Percentiles rank a stretch among this genome's conserved stretches.
phyloP scores from a whole-genome alignment of 2,888 invertebrate genomes.

The Eumacrocentrus americanus region DNA sequence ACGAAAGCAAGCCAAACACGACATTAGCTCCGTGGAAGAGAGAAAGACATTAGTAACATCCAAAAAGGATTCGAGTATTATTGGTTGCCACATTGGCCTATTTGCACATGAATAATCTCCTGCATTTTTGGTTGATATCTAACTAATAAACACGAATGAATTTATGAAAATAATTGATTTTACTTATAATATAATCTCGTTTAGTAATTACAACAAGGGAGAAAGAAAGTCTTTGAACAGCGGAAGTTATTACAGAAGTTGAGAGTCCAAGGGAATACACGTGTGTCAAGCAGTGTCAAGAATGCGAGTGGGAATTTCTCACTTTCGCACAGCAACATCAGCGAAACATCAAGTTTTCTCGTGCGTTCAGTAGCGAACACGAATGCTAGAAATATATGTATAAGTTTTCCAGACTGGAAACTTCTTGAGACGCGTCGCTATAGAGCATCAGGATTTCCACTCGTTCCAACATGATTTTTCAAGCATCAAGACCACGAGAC shows the following conservation, averaged over 20 bases:
- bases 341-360: no score
- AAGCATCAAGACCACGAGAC: neutral
- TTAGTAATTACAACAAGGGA: neutral
- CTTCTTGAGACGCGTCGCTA: neutral
- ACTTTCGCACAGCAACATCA: conserved; percentile 21
- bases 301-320: conserved; percentile 14
- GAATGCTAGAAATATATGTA: neutral
- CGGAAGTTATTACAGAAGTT: neutral
- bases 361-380: no score
- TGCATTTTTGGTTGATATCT: no score
- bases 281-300: conserved; percentile 4
- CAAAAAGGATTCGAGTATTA: no score
- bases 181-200: neutral
- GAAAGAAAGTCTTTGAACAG: neutral
- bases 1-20: neutral
- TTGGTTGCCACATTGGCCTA: no score
- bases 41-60: neutral
- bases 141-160: no score
- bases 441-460: neutral
- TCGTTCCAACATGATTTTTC: neutral
- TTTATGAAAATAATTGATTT: no score
- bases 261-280: neutral
- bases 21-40: no score
- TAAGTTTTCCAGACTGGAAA: neutral
- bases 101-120: neutral